Conservation (phyloP, 2,888 invertebrate species). For the Erebia aethiops region DNA sequence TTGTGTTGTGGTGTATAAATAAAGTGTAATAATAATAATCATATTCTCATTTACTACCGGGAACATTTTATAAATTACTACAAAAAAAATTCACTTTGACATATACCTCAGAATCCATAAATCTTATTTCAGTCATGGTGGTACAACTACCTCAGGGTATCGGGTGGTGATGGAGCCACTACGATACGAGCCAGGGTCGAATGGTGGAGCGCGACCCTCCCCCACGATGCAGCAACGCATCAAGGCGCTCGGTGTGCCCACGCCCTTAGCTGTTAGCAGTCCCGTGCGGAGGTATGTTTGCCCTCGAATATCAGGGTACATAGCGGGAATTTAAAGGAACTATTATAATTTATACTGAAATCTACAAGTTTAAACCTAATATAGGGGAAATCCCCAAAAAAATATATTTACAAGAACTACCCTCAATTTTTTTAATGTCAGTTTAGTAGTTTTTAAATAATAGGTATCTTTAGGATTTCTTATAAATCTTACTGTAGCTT, state of each 20-base stretch:
- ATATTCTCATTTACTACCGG: slow-evolving; percentile 75
- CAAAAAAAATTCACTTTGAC: too few relatives aligned
- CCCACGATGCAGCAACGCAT: slow-evolving; percentile 96
- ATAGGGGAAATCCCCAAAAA: neutral
- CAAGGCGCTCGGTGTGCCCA: slow-evolving; percentile 94
- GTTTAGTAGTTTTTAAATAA: neutral
- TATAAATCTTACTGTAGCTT: too few relatives aligned
- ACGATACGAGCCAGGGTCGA: slow-evolving; percentile 68
- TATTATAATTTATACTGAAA: neutral
- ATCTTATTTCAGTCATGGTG: slow-evolving; percentile 68
- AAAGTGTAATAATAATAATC: too few relatives aligned
- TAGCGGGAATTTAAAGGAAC: slow-evolving; percentile 15
- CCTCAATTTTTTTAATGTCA: neutral
- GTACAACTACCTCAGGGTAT: slow-evolving; percentile 72
- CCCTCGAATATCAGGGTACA: neutral
- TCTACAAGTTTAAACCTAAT: neutral
- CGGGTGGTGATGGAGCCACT: slow-evolving; percentile 81
- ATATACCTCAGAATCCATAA: slow-evolving; percentile 66
- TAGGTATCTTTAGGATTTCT: neutral
- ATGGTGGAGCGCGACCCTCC: slow-evolving; percentile 82
- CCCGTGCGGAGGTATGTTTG: slow-evolving; percentile 91
- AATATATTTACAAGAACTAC: neutral
- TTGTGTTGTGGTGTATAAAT: too few relatives aligned
- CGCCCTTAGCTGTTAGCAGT: slow-evolving; percentile 93
- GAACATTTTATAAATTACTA: too few relatives aligned